Percentiles rank a stretch among this genome's conserved stretches.
Conservation (phyloP, 1,140 invertebrate species). For the Bombus haemorrhoidalis region DNA sequence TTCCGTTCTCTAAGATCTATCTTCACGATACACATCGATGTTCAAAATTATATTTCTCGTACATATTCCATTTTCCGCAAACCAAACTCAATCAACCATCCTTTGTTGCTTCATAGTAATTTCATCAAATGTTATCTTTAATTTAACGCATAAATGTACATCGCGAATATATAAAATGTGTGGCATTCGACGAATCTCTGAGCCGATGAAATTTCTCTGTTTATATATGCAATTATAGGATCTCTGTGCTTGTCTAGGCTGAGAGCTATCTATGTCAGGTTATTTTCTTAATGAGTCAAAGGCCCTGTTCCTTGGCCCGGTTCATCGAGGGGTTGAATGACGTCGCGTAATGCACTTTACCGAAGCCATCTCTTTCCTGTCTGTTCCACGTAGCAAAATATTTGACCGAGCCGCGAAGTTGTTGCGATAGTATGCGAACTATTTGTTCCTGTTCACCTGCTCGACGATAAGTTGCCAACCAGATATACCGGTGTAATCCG, state of each 20-base stretch:
- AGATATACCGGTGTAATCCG: neutral
- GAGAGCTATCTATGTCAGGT: neutral
- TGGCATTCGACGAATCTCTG: neutral
- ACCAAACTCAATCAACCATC: neutral
- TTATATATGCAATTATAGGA: neutral
- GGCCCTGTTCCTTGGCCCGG: neutral
- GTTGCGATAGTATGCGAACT: slow-evolving; percentile 13
- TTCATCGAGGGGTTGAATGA: neutral
- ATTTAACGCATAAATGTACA: neutral
- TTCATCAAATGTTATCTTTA: neutral
- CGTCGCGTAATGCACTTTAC: slow-evolving; percentile 43
- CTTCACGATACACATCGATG: neutral
- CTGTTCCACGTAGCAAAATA: neutral
- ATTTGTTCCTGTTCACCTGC: slow-evolving; percentile 22
- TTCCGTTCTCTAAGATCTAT: too few species aligned
- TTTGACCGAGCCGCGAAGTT: neutral
- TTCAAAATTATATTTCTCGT: neutral
- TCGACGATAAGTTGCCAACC: neutral
- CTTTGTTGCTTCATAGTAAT: neutral
- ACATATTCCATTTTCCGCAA: neutral
- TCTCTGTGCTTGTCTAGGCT: neutral
- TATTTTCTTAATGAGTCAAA: slow-evolving; percentile 45
- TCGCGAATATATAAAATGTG: too few species aligned
- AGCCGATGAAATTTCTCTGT: neutral
- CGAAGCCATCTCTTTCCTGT: neutral